Percentiles rank a stretch among this genome's conserved stretches.
Evolutionary conservation across 2,888 invertebrate species (phyloP).

Genomic region (Sarcophaga variegata): DNA sequence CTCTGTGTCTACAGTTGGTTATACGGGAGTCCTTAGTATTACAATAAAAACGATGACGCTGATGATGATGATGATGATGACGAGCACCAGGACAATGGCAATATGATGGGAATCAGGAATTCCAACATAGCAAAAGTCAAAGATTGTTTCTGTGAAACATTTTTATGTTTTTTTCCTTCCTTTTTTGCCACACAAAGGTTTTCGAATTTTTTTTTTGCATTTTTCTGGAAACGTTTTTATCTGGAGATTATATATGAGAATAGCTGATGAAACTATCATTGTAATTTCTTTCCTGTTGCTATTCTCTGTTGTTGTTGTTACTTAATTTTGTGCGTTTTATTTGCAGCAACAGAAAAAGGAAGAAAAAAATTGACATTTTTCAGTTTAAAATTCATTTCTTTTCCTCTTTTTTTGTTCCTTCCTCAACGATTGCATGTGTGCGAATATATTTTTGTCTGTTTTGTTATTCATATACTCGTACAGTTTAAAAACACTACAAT

Average conservation of each 20-base stretch:
- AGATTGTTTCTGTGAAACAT: conserved; percentile 15
- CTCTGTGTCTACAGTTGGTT: not conserved
- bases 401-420: conserved; percentile 8
- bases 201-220: not conserved
- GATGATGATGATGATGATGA: conserved; percentile 3
- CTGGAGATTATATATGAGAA: conserved; percentile 21
- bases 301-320: not conserved
- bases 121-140: not conserved
- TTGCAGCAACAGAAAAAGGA: not conserved
- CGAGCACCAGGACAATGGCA: not conserved
- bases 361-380: not conserved
- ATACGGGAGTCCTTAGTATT: not conserved
- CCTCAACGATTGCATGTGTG: not conserved
- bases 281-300: not conserved
- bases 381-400: conserved; percentile 25
- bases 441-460: conserved; percentile 32
- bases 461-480: conserved; percentile 27
- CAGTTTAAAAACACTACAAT: not conserved
- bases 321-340: conserved; percentile 11
- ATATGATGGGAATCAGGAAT: conserved; percentile 1
- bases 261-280: not conserved
- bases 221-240: conserved; percentile 26
- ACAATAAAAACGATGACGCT: not conserved
- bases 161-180: not conserved
- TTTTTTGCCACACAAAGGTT: not conserved